Conservation (phyloP, 2,797 vertebrate genomes). For the Acanthurus tractus region DNA sequence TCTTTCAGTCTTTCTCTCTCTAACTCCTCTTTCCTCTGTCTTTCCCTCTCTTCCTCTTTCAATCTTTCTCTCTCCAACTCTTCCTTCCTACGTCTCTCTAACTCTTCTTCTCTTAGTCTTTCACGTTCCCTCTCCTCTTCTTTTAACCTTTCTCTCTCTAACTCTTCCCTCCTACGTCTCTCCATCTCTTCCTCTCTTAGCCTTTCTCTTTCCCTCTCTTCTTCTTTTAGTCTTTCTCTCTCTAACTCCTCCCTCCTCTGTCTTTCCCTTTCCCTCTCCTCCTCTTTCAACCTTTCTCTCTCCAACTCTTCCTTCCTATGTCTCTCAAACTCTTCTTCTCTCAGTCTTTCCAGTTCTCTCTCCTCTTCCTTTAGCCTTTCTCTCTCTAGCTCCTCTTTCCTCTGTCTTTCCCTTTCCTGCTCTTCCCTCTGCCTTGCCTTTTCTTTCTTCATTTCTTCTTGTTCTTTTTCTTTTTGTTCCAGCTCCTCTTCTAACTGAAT, state of each 20-base stretch:
- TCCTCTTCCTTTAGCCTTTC: background rate
- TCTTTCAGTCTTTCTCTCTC: constrained; percentile 1
- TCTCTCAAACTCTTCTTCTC: constrained; percentile 38
- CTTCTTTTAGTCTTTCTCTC: background rate
- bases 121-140: too few relatives aligned
- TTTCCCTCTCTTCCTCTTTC: background rate
- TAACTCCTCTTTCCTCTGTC: constrained; percentile 13
- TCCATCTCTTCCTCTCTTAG: constrained; percentile 31
- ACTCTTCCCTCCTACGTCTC: background rate
- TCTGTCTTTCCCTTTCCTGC: constrained; percentile 11
- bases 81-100: constrained; percentile 5
- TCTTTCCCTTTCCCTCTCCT: constrained; percentile 6
- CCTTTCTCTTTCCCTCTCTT: background rate
- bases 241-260: constrained; percentile 12
- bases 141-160: background rate
- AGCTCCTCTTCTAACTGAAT: constrained; percentile 45
- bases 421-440: constrained; percentile 1
- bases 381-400: background rate
- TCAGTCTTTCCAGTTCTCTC: background rate
- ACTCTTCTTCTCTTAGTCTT: constrained; percentile 22
- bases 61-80: background rate
- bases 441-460: constrained; percentile 19
- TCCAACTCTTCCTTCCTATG: too few relatives aligned
- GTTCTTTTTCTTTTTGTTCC: constrained; percentile 28
- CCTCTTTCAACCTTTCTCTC: background rate